Evolutionary conservation across 2,113 vertebrate genomes (phyloP), one percentile per base, ranked within the genome.

Genomic region (Thymallus thymallus): DNA sequence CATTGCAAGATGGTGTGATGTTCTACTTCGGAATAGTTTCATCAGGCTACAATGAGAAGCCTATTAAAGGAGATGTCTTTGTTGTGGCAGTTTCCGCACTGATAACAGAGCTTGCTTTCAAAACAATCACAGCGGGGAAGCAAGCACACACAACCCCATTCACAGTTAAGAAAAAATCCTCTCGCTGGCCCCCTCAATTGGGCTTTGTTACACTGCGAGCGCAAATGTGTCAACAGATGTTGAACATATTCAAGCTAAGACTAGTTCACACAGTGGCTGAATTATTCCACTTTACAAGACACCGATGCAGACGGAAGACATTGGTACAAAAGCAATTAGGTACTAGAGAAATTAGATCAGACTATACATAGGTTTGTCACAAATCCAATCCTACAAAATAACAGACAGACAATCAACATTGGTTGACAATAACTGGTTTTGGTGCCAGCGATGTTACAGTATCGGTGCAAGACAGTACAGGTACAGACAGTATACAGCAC

Each of bases 121-220:
- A 68, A 68, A 68, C 66, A 68, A 46, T 16, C 65, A 20, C 65
- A 67, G 65, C 20, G n/a, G 65, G 65, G 32, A 16, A 20, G 10
- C 5, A 67, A 18, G 20, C 29, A 32, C 16, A 10, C 20, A n/a
- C 32, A 41, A 41, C 35, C 18, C 3, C 18, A 67, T 67, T 67
- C 41, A n/a, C 64, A 32, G n/a, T n/a, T 20, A 46, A 68, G 66
- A 46, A 68, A 18, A 68, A 68, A 68, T 29, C 66, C n/a, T 23
- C 41, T 68, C 9, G 20, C 66, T 46, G 41, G 6, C 20, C 66
- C 35, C 41, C 9, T 20, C 2, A 68, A 68, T 45, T 46, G n/a
- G 22, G n/a, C 20, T 46, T 22, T 46, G 66, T 22, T 68, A 22
- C 66, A 14, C 32, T 46, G 66, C 32, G 18, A 68, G 35, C 20